Evolutionary conservation across 2,888 invertebrate species (phyloP).

Genomic region (Leucophenga maculata): DNA sequence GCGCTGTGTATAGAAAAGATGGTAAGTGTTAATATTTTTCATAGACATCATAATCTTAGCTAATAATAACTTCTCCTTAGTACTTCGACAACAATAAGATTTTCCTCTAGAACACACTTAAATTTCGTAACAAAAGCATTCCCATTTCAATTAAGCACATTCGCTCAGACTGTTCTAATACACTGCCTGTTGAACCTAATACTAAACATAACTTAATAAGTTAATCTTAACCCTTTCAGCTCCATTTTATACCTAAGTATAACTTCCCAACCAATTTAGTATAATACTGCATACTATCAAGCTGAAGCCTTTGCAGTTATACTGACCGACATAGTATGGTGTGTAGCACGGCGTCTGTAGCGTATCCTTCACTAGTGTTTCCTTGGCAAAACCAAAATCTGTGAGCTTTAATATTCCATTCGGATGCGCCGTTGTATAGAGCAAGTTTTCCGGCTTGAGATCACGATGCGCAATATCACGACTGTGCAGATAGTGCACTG

Average conservation of each 20-base stretch:
- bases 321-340: conserved; percentile 95
- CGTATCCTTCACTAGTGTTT: conserved; percentile 87
- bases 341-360: conserved; percentile 99
- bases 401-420: conserved; percentile 94
- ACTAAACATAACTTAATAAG: too few relatives aligned
- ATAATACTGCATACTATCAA: neutral
- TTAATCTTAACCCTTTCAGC: too few relatives aligned
- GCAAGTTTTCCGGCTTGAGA: conserved; percentile 96
- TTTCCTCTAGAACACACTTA: too few relatives aligned
- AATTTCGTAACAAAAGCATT: too few relatives aligned
- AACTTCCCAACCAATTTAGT: too few relatives aligned
- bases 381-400: conserved; percentile 99
- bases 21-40: neutral
- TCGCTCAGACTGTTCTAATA: too few relatives aligned
- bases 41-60: too few relatives aligned
- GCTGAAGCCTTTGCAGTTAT: neutral
- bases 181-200: too few relatives aligned
- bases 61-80: too few relatives aligned
- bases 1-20: conserved; percentile 55
- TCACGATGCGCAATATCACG: conserved; percentile 97
- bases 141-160: too few relatives aligned
- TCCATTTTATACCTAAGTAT: too few relatives aligned
- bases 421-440: conserved; percentile 85
- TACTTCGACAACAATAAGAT: too few relatives aligned
- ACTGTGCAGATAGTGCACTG: conserved; percentile 93